A percentile compares a stretch with the other conserved stretches of the same genome.
Conservation (phyloP, 2,888 invertebrate genomes). For the Acanthopleura granulata region DNA sequence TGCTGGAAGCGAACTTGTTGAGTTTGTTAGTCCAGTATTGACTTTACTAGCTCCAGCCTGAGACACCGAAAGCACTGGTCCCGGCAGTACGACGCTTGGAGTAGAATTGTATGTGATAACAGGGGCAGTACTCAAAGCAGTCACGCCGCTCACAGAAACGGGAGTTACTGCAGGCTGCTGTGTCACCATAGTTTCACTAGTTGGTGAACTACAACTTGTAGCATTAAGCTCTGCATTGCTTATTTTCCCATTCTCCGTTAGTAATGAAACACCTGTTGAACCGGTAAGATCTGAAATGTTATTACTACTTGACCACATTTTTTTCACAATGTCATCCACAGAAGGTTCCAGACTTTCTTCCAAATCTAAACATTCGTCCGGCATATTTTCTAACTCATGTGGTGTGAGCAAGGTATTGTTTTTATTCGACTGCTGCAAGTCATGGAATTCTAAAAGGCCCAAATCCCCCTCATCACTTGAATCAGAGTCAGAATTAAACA, state of each 20-base stretch:
- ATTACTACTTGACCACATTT: background rate
- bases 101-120: background rate
- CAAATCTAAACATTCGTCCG: slow-evolving; percentile 13
- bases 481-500: background rate
- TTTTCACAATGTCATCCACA: slow-evolving; percentile 11
- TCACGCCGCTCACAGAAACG: background rate
- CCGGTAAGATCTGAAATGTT: background rate
- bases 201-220: background rate
- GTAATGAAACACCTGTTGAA: background rate
- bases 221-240: background rate
- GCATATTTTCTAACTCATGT: slow-evolving; percentile 3
- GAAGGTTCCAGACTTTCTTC: slow-evolving; percentile 3
- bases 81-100: background rate
- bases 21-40: too few species aligned
- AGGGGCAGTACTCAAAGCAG: background rate
- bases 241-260: background rate
- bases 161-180: background rate
- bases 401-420: slow-evolving; percentile 4
- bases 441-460: background rate
- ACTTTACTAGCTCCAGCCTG: background rate
- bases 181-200: background rate
- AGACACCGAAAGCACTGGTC: background rate
- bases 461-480: background rate
- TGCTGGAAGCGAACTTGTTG: background rate
- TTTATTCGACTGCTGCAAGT: background rate